Percentiles rank a stretch among this genome's conserved stretches.
These are phyloP conservation scores for Otis tarda DNA, from an alignment of 2,113 vertebrate species.

Conservation along the genomic window DNA sequence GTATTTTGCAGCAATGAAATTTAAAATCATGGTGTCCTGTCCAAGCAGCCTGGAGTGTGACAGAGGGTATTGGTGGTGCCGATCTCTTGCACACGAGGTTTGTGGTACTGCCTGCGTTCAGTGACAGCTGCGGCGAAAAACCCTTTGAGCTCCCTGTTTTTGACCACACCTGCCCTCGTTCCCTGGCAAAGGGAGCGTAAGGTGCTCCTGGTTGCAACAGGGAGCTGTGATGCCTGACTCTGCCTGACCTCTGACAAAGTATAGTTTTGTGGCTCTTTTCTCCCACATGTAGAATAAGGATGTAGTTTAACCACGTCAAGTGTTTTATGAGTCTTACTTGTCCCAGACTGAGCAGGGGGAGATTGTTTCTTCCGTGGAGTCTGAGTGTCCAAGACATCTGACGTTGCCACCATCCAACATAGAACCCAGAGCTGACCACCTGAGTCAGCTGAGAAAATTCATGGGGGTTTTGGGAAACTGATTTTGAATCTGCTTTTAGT, in stretches of 20 bases:
- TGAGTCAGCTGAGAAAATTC: neutral
- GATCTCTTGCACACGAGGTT: accelerated
- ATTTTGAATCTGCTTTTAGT: neutral
- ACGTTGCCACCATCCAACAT: neutral
- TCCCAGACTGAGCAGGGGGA: neutral
- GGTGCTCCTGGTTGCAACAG: neutral
- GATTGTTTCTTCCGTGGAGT: neutral
- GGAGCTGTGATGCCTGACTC: neutral
- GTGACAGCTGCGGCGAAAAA: accelerated
- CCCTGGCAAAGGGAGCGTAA: neutral
- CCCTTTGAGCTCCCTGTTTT: neutral
- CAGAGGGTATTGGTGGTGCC: neutral
- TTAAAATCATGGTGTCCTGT: neutral
- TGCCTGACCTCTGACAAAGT: neutral
- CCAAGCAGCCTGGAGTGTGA: neutral
- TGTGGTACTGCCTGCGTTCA: neutral
- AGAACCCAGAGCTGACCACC: neutral
- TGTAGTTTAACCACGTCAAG: neutral
- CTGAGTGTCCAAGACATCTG: neutral
- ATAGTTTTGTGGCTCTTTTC: neutral
- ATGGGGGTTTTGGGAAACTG: neutral
- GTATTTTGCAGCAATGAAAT: neutral
- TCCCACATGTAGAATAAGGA: accelerated
- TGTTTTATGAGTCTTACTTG: neutral
- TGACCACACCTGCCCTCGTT: neutral